phyloP scores from a whole-genome alignment of 2,888 invertebrate species.

The Mesoligia furuncula region DNA sequence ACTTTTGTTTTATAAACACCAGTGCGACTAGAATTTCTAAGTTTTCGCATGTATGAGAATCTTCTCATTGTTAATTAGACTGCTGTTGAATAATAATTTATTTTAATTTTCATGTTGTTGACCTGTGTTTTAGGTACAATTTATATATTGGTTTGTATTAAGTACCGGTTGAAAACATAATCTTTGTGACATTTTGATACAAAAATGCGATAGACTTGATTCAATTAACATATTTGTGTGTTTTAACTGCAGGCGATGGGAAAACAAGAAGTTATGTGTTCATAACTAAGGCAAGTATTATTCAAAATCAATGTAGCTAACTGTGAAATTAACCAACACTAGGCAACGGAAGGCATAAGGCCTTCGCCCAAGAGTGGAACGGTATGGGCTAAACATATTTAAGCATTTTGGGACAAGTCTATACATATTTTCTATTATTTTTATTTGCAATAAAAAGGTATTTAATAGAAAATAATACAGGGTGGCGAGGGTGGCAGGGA shows the following conservation, averaged over 20 bases:
- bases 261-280: neutral
- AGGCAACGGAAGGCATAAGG: neutral
- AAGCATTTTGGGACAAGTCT: neutral
- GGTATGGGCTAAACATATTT: neutral
- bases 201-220: neutral
- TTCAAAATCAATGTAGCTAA: neutral
- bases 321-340: neutral
- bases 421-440: too few relatives aligned
- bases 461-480: too few relatives aligned
- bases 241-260: neutral
- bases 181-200: neutral
- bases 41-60: constrained; percentile 75
- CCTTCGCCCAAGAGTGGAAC: neutral
- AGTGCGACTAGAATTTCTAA: constrained; percentile 81
- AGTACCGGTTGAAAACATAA: neutral
- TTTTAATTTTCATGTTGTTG: constrained; percentile 44
- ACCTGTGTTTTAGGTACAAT: constrained; percentile 68
- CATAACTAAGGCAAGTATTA: neutral
- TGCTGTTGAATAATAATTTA: constrained; percentile 47
- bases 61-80: constrained; percentile 70
- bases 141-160: neutral
- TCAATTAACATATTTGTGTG: neutral
- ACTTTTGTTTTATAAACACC: constrained; percentile 85
- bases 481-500: too few relatives aligned
- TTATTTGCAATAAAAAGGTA: too few relatives aligned